Evolutionary conservation across 2,113 vertebrate genomes (phyloP), one percentile per base, ranked within the genome.

Genomic region (Plecotus auritus): DNA sequence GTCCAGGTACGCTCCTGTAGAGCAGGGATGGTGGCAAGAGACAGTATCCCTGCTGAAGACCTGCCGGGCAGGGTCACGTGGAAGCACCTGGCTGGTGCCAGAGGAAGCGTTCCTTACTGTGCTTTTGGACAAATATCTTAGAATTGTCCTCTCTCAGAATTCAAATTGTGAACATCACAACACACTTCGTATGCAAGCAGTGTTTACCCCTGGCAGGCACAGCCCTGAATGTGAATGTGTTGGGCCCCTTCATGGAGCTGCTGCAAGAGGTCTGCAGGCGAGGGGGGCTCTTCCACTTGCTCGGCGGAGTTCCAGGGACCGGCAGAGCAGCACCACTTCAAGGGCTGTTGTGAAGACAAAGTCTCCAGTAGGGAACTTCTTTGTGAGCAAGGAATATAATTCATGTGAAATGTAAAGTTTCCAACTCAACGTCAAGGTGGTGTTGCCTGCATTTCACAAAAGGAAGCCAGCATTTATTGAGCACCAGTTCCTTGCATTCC

Each of bases 401-500:
- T 89, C 5, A 17, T 1, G 7, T 18, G 70, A n/a, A 6, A 17
- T 2, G 18, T 18, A 61, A 49, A 9, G 5, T 37, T 84, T 32
- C 7, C 37, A 47, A 5, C 28, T 4, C 26, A 23, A 61, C 1
- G 1, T 28, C 30, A n/a, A 35, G 17, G 10, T 9, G 23, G 22
- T 22, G 18, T 37, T n/a, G 18, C 47, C 45, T 1, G 11, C 40
- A 13, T 20, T 49, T 90, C 67, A 7, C 59, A 5, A 51, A 59
- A 72, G n/a, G 72, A 88, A 37, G 30, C 49, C 7, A 1, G 30
- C 9, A 0, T 67, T 66, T 80, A 1, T 1, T 17, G 30, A 14
- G 45, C 5, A 7, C 26, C n/a, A 0, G 10, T 40, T 32, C 18
- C 37, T 85, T 10, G 1, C 2, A 0, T 0, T 14, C 0, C 1